Evolutionary conservation across 2,888 invertebrate species (phyloP), one percentile per base, ranked within the genome.

Genomic region (Mimas tiliae): DNA sequence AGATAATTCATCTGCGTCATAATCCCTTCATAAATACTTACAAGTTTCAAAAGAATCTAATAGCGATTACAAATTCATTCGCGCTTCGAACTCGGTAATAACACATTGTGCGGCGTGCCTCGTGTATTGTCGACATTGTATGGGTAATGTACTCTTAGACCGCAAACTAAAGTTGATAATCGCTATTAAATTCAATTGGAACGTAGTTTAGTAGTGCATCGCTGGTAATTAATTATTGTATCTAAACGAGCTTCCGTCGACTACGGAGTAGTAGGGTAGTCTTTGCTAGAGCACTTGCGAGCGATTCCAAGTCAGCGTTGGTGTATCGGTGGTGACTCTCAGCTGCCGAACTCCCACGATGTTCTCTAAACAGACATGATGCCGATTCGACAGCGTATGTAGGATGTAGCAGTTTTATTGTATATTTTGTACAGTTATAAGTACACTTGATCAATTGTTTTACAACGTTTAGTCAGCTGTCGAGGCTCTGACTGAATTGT

Each of bases 371-470:
- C 14, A 27, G 34, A 33, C 53, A n/a, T 33, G 53, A 33, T 53
- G 53, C 14, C 53, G 33, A 19, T 42, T 21, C 58, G 9, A 11
- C 9, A 50, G 38, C 58, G 12, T 16, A n/a, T n/a, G 38, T 19
- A 58, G 38, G 27, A 38, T 58, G 58, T 65, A 58, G 48, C 47
- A 34, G 14, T 47, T 66, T 27, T 65, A 52, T 62, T 74, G 72
- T 75, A 75, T 73, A 75, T 72, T 72, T 74, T 76, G 73, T 76
- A 74, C 70, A 73, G 69, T 55, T 67, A 67, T 65, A 63, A 65
- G 52, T 58, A 70, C 67, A 66, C 42, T 42, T 19, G 58, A 58
- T 58, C 58, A 67, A 67, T 67, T 58, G 62, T 45, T 63, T 63
- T 45, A 47, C 47, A 55, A 58, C 42, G 58, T 69, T 62, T 69